Evolutionary conservation across 2,797 vertebrate species (phyloP).

Genomic region (Erethizon dorsatum): DNA sequence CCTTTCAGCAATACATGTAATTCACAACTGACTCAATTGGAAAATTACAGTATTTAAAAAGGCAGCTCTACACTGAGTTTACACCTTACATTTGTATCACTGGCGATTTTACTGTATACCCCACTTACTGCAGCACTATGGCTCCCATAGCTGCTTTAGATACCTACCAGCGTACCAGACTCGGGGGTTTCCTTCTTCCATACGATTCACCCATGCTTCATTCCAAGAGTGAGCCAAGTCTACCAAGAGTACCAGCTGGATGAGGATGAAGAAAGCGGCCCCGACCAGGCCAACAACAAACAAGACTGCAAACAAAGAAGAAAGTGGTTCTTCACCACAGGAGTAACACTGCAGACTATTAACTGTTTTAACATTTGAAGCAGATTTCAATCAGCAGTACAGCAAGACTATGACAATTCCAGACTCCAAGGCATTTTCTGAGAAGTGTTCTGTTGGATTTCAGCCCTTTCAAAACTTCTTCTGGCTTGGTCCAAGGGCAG

Average conservation of each 20-base stretch:
- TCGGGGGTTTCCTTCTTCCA: constrained; percentile 93
- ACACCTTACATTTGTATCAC: background rate
- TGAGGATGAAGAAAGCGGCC: constrained; percentile 94
- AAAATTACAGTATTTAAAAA: constrained; percentile 41
- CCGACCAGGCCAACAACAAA: constrained; percentile 92
- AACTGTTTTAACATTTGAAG: constrained; percentile 3
- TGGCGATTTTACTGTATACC: background rate
- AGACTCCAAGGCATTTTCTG: constrained; percentile 61
- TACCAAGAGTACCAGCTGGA: constrained; percentile 95
- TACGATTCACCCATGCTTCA: constrained; percentile 93
- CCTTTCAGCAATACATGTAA: constrained; percentile 18
- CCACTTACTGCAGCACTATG: background rate
- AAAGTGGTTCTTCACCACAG: constrained; percentile 60
- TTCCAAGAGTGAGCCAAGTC: constrained; percentile 96
- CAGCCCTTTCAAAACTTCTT: constrained; percentile 55
- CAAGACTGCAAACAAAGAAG: constrained; percentile 90
- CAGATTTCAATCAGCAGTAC: constrained; percentile 10
- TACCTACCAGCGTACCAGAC: constrained; percentile 95
- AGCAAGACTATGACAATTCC: constrained; percentile 33
- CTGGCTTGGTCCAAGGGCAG: constrained; percentile 1
- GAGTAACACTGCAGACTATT: constrained; percentile 13
- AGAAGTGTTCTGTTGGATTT: background rate
- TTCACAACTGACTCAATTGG: constrained; percentile 22
- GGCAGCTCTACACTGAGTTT: background rate
- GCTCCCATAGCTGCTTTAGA: background rate